phyloP scores from a whole-genome alignment of 2,888 invertebrate species.

The Limenitis camilla region DNA sequence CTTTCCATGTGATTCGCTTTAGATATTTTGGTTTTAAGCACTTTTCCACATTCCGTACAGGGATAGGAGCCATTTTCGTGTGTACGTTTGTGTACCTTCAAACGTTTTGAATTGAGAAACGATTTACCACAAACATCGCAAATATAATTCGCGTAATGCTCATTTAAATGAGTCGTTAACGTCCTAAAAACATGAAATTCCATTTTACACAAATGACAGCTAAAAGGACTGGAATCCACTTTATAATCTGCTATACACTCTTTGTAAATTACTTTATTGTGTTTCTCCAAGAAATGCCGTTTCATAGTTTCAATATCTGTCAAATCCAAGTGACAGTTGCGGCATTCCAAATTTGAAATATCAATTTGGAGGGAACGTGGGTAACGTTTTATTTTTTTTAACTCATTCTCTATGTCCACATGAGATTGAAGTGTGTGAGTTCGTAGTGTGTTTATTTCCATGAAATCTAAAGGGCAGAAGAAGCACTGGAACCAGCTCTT shows the following conservation, averaged over 20 bases:
- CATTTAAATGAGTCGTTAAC: constrained; percentile 61
- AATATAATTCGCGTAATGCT: constrained; percentile 65
- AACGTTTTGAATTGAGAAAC: constrained; percentile 61
- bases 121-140: constrained; percentile 69
- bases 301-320: constrained; percentile 45
- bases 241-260: constrained; percentile 64
- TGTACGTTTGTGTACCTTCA: constrained; percentile 65
- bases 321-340: constrained; percentile 43
- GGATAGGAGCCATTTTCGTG: constrained; percentile 62
- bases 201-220: constrained; percentile 49
- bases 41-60: constrained; percentile 49
- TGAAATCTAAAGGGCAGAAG: constrained; percentile 54
- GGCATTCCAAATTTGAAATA: constrained; percentile 55
- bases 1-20: constrained; percentile 56
- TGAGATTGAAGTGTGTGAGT: constrained; percentile 41
- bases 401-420: constrained; percentile 39
- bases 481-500: constrained; percentile 67
- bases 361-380: constrained; percentile 60
- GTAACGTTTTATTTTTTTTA: constrained; percentile 53
- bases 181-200: constrained; percentile 60
- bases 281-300: constrained; percentile 44
- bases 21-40: constrained; percentile 52
- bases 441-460: constrained; percentile 47
- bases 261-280: constrained; percentile 49
- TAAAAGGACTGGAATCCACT: constrained; percentile 47